phyloP scores from a whole-genome alignment of 2,113 vertebrate species.

The Oenanthe oenanthe region DNA sequence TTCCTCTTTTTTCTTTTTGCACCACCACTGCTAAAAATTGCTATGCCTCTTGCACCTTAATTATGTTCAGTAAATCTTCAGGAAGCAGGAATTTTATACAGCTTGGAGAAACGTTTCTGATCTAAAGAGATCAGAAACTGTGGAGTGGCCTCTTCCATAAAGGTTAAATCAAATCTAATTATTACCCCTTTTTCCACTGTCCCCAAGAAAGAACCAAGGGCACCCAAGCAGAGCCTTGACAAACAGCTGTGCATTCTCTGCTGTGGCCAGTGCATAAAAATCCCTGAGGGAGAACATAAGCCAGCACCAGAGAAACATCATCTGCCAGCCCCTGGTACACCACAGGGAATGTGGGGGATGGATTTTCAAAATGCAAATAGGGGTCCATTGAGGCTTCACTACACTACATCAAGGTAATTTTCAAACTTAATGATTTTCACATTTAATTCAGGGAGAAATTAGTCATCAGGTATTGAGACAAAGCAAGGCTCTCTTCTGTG shows the following conservation, averaged over 20 bases:
- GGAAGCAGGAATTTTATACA: constrained; percentile 19
- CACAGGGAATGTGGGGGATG: background rate
- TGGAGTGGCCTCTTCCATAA: background rate
- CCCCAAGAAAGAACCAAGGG: background rate
- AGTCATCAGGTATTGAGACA: constrained; percentile 69
- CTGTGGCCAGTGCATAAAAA: background rate
- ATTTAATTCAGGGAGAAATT: constrained; percentile 70
- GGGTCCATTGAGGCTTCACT: constrained; percentile 5
- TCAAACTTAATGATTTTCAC: constrained; percentile 71
- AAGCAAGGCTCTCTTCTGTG: constrained; percentile 47
- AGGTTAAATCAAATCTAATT: constrained; percentile 22
- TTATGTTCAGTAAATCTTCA: constrained; percentile 42
- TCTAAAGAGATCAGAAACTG: background rate
- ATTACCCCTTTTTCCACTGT: background rate
- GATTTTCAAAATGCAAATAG: constrained; percentile 40
- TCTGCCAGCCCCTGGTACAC: background rate
- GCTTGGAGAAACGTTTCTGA: background rate
- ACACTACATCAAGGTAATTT: constrained; percentile 46
- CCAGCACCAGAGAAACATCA: background rate
- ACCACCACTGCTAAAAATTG: background rate
- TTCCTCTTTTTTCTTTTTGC: background rate
- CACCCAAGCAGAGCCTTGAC: background rate
- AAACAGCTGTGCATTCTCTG: background rate
- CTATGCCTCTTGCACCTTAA: constrained; percentile 5
- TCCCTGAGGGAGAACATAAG: background rate